A percentile compares a stretch with the other conserved stretches of the same genome.
Evolutionary conservation across 1,140 invertebrate genomes (phyloP).

Genomic region (Parapsyche elsis): DNA sequence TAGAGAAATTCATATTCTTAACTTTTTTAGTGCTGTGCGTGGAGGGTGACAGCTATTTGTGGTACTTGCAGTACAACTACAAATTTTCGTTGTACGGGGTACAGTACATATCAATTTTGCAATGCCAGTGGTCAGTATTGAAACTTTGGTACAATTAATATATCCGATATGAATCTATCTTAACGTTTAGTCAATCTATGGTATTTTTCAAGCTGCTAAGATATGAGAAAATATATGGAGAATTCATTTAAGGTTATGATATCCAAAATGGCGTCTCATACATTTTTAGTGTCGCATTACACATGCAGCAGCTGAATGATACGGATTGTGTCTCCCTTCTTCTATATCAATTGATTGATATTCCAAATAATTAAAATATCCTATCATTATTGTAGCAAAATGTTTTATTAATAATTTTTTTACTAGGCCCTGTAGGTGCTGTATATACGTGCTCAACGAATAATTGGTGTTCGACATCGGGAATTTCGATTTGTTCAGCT

Average conservation of each 20-base stretch:
- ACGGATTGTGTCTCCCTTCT: no score
- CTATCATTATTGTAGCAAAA: neutral
- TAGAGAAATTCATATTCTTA: neutral
- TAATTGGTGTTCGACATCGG: neutral
- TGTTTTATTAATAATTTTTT: neutral
- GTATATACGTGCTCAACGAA: neutral
- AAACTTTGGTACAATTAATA: neutral
- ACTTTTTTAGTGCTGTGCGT: neutral
- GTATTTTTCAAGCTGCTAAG: no score
- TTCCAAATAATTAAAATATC: neutral
- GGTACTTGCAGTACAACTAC: neutral
- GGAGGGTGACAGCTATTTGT: neutral
- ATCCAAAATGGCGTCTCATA: no score
- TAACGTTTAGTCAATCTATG: no score
- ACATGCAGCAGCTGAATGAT: no score
- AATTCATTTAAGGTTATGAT: no score
- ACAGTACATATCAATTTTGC: constrained; percentile 6
- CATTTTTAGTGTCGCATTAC: no score
- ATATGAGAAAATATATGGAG: neutral
- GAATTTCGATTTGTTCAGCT: neutral
- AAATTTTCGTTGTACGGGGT: neutral
- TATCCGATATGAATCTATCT: no score
- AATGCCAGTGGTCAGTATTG: neutral
- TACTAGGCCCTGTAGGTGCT: neutral
- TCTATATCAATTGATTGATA: neutral